These are phyloP conservation scores for Rhabditoides inermis DNA, from an alignment of 2,888 invertebrate genomes.

Conservation along the genomic window DNA sequence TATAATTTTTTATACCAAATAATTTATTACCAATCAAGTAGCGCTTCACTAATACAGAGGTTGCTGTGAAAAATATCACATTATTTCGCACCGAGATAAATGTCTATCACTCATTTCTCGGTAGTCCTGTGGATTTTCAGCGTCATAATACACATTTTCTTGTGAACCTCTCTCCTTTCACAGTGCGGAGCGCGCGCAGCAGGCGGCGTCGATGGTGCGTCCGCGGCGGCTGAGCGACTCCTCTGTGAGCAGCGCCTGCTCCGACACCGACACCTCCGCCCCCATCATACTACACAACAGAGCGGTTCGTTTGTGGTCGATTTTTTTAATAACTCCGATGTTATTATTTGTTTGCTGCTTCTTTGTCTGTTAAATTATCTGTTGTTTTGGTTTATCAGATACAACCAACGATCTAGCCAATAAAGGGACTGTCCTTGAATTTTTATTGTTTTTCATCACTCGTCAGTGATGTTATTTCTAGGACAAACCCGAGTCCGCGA, in stretches of 20 bases:
- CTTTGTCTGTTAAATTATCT: no score
- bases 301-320: slow-evolving; percentile 3
- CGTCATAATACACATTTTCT: background rate
- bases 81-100: background rate
- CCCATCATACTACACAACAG: slow-evolving; percentile 14
- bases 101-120: no score
- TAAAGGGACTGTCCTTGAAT: no score
- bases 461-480: slow-evolving; percentile 6
- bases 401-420: no score
- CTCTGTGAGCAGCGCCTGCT: slow-evolving; percentile 40
- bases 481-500: slow-evolving; percentile 10
- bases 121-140: background rate
- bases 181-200: slow-evolving; percentile 30
- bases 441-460: no score
- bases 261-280: slow-evolving; percentile 31
- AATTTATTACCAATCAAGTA: background rate
- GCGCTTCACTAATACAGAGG: background rate
- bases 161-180: slow-evolving; percentile 3
- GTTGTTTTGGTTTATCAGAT: no score
- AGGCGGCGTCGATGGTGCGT: slow-evolving; percentile 40
- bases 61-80: background rate
- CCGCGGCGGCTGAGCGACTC: slow-evolving; percentile 49
- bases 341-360: no score
- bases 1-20: background rate
- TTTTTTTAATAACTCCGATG: no score